Conservation (phyloP, 2,888 invertebrate species). For the Aelia acuminata region DNA sequence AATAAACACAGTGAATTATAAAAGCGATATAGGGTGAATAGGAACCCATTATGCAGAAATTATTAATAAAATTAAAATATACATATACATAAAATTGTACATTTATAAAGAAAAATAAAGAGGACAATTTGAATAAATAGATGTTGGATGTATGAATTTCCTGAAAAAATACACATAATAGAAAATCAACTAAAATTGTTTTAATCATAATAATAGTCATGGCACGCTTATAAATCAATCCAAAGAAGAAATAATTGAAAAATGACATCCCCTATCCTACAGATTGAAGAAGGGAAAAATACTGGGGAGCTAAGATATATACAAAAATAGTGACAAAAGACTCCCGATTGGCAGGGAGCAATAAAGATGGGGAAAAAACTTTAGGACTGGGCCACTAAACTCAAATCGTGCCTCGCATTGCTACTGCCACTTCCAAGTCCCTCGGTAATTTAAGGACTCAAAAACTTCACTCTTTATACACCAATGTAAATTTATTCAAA, state of each 20-base stretch:
- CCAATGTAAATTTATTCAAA: conserved; percentile 13
- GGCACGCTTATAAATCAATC: no score
- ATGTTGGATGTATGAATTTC: no score
- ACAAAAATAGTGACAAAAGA: background rate
- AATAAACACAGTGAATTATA: no score
- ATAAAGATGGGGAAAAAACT: conserved; percentile 43
- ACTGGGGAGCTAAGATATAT: background rate
- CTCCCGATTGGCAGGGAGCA: background rate
- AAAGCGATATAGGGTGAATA: no score
- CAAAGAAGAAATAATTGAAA: background rate
- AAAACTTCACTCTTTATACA: background rate
- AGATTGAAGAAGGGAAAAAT: background rate
- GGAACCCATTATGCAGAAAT: no score
- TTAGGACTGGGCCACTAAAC: conserved; percentile 26
- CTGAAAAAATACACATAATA: no score
- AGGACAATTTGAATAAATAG: no score
- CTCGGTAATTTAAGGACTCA: background rate
- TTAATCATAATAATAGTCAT: no score
- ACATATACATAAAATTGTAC: no score
- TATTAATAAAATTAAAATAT: no score
- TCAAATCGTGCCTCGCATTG: conserved; percentile 19
- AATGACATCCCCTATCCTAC: background rate
- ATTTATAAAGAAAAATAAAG: no score
- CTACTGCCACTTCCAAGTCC: background rate
- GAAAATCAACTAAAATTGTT: no score